Conservation (phyloP, 2,113 vertebrate genomes). For the Syrrhaptes paradoxus region DNA sequence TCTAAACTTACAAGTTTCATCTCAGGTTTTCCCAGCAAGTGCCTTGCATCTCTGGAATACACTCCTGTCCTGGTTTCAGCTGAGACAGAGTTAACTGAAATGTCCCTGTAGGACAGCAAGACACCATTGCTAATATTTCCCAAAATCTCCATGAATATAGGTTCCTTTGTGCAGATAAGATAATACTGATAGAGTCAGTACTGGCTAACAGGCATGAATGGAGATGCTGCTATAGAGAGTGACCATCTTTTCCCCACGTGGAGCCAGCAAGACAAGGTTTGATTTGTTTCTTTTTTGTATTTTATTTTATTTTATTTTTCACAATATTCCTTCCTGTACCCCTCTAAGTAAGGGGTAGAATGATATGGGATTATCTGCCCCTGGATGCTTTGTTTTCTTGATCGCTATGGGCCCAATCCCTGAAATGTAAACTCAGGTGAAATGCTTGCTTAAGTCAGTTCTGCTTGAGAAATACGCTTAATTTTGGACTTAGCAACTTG, state of each 20-base stretch:
- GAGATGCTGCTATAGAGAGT: not conserved
- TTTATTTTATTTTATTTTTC: too few relatives aligned
- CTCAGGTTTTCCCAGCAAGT: conserved; percentile 23
- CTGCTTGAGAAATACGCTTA: not conserved
- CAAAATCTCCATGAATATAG: not conserved
- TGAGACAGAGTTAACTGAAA: not conserved
- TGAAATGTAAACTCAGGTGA: conserved; percentile 1
- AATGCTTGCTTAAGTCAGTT: not conserved
- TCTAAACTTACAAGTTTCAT: not conserved
- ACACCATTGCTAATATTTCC: not conserved
- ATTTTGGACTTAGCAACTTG: conserved; percentile 10
- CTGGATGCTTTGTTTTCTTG: not conserved
- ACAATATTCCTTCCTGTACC: not conserved
- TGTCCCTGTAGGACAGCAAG: not conserved
- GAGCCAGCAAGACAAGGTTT: not conserved
- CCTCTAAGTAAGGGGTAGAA: not conserved
- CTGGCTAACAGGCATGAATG: not conserved
- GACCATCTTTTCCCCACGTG: not conserved
- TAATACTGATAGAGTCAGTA: not conserved
- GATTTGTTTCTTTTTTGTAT: not conserved
- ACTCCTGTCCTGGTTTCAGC: not conserved
- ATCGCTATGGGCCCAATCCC: not conserved
- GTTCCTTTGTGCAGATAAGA: not conserved
- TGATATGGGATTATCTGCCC: not conserved
- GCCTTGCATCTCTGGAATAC: not conserved